Evolutionary conservation across 2,797 vertebrate genomes (phyloP), one percentile per base, ranked within the genome.

Genomic region (Agapornis canus): DNA sequence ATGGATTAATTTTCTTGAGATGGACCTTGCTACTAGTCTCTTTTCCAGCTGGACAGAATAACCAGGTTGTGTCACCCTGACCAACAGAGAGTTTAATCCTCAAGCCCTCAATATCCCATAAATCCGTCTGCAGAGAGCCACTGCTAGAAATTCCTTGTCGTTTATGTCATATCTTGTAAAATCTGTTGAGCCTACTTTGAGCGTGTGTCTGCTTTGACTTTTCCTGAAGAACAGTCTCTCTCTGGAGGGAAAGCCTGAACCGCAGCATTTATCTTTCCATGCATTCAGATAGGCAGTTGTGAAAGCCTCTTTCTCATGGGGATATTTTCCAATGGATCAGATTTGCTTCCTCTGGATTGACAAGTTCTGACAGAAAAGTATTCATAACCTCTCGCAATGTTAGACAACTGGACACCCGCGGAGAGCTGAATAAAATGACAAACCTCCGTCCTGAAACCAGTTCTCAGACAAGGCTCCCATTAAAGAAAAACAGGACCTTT

Each of bases 111-210:
- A 79, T 94, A 86, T 94, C 89, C 83, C 81, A 97, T 97, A 97
- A 97, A 96, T 95, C 94, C 90, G 78, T 77, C 94, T 91, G 79
- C 73, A 91, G 75, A 94, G 66, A 95, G 88, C 88, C 92, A 94
- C 95, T 92, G 94, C 82, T 87, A 90, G 75, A 95, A 94, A 97
- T 97, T 97, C 94, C 92, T 97, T 95, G 87, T 72, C 1, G 57
- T 89, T 95, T 96, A 93, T 92, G 95, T 97, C 97, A 96, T 92
- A 95, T 93, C 94, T 98, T 96, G 92, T 97, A 96, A 97, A 98
- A 94, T 93, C 91, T 76, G 82, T 95, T 89, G 89, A 89, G 80
- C 81, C 76, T 81, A n/a, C 92, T 81, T 86, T 1, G 12, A 84
- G 92, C 72, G 48, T 96, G 94, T 86, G 82, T 86, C 82, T 96